Evolutionary conservation across 2,888 invertebrate species (phyloP), one percentile per base, ranked within the genome.

Genomic region (Gasteruption jaculator): DNA sequence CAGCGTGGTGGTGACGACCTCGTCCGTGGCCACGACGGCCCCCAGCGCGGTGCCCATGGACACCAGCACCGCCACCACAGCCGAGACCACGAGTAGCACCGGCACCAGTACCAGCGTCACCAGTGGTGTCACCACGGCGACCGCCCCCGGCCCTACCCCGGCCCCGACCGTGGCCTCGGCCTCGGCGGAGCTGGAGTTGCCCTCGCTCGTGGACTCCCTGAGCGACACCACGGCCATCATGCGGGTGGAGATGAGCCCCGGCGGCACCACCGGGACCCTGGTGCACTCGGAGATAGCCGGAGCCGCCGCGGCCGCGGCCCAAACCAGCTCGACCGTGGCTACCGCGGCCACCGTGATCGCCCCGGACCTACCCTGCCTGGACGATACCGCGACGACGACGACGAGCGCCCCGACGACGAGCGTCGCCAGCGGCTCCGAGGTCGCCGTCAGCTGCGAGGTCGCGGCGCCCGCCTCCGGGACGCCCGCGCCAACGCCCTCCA

Each of bases 191-290:
- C 55, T 62, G 21, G 69, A 62, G n/a, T 53, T 70, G 54, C 72
- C 70, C 18, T 63, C 57, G 8, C 50, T 69, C 41, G n/a, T n/a
- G n/a, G 60, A 71, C 46, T 58, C 69, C 38, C 52, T 71, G 50
- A 71, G 44, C 41, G 57, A 43, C 20, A 48, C 54, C n/a, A 49
- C 61, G 38, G 63, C 61, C 10, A 62, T 65, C 21, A 62, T 68
- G 61, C 60, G 71, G 56, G 71, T 73, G 6, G 72, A 72, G 43
- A 81, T 80, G 80, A 80, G 77, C 10, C 80, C 80, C 0, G 80
- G 80, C 4, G 80, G 81, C 11, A 80, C 80, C 3, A 80, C 80
- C 1, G 80, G 80, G 18, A 79, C 78, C 62, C 71, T 80, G 38
- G 75, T 78, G 22, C 77, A 78, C 49, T 53, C 61, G 2, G n/a